Percentiles rank a stretch among this genome's conserved stretches.
Conservation (phyloP, 2,797 vertebrate species). For the Mallotus villosus region DNA sequence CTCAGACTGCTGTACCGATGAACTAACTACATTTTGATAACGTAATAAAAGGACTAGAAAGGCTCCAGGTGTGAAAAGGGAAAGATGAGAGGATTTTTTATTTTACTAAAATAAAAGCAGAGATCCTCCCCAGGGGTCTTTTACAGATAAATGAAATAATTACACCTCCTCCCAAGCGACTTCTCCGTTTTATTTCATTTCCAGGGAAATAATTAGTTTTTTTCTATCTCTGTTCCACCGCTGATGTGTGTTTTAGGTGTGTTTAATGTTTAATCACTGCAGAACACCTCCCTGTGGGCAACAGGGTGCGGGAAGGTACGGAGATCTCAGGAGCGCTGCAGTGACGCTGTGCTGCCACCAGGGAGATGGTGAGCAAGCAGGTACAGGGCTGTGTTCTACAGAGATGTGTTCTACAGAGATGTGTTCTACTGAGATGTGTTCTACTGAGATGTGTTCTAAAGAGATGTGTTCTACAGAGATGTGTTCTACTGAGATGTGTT, state of each 20-base stretch:
- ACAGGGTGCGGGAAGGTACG: slow-evolving; percentile 64
- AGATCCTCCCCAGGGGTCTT: slow-evolving; percentile 72
- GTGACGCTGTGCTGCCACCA: too few relatives aligned
- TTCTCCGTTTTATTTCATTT: slow-evolving; percentile 74
- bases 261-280: slow-evolving; percentile 79
- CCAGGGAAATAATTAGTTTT: slow-evolving; percentile 73
- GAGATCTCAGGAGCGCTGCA: slow-evolving; percentile 28
- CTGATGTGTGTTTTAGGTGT: slow-evolving; percentile 49
- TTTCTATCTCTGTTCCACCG: slow-evolving; percentile 46
- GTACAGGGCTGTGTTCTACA: not conserved
- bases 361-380: too few relatives aligned
- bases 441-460: too few relatives aligned
- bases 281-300: slow-evolving; percentile 71
- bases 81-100: slow-evolving; percentile 16
- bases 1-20: slow-evolving; percentile 6
- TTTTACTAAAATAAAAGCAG: slow-evolving; percentile 56
- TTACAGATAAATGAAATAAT: slow-evolving; percentile 83
- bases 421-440: too few relatives aligned
- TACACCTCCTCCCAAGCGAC: slow-evolving; percentile 74
- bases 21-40: slow-evolving; percentile 25
- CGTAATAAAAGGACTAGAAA: slow-evolving; percentile 38
- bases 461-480: too few relatives aligned
- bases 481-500: too few relatives aligned
- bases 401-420: too few relatives aligned
- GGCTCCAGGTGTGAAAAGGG: slow-evolving; percentile 50